phyloP scores from a whole-genome alignment of 2,888 invertebrate genomes.

The Drosophila histrio region DNA sequence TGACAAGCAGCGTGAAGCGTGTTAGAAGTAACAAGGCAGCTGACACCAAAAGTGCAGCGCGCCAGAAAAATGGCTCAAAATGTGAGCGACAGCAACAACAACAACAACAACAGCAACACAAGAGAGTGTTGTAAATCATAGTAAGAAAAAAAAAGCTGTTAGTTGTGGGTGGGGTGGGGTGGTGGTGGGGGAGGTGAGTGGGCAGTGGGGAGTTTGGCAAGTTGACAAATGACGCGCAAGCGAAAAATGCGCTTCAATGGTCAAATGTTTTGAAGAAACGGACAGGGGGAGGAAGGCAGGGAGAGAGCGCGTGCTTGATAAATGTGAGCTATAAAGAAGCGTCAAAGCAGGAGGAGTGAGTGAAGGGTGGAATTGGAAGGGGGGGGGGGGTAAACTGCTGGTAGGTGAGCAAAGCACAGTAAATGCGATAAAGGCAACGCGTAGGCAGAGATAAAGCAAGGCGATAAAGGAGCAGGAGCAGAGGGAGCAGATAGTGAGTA shows the following conservation, averaged over 20 bases:
- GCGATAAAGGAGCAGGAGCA: background rate
- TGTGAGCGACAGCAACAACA: slow-evolving; percentile 48
- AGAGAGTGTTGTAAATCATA: slow-evolving; percentile 62
- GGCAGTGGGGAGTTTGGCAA: slow-evolving; percentile 29
- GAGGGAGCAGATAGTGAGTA: background rate
- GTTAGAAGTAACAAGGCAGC: slow-evolving; percentile 79
- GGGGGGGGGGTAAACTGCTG: background rate
- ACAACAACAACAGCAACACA: slow-evolving; percentile 13
- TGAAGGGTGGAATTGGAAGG: background rate
- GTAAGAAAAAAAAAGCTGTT: slow-evolving; percentile 19
- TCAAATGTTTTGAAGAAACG: slow-evolving; percentile 63
- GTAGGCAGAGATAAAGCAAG: slow-evolving; percentile 40
- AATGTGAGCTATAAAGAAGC: slow-evolving; percentile 13
- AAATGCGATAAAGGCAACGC: slow-evolving; percentile 39
- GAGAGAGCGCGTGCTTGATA: slow-evolving; percentile 9
- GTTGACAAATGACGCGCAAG: slow-evolving; percentile 78
- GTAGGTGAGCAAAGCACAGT: slow-evolving; percentile 50
- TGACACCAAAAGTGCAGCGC: slow-evolving; percentile 75
- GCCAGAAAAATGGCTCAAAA: slow-evolving; percentile 69
- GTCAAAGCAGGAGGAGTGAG: background rate
- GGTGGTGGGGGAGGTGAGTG: background rate
- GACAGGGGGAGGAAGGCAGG: background rate
- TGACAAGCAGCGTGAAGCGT: slow-evolving; percentile 69
- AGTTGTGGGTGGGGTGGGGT: background rate
- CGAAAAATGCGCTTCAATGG: slow-evolving; percentile 77